phyloP scores from a whole-genome alignment of 1,140 invertebrate genomes.

The Drosophila sp. region DNA sequence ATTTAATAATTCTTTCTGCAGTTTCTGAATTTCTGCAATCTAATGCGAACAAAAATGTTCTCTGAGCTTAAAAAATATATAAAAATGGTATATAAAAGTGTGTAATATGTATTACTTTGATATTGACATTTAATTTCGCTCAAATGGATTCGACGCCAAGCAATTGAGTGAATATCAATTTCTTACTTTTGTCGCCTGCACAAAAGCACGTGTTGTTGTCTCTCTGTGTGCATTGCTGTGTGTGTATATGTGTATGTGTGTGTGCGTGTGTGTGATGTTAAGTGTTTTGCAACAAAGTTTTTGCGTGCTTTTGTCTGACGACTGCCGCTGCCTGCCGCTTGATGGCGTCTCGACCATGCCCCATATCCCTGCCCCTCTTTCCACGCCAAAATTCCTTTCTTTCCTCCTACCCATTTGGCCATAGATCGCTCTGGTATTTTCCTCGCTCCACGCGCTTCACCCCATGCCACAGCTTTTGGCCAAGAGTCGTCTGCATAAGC shows the following conservation, averaged over 20 bases:
- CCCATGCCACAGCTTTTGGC: constrained; percentile 1
- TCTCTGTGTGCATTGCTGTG: not conserved
- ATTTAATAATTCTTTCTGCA: too few relatives aligned
- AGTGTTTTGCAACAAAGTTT: constrained; percentile 82
- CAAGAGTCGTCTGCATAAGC: constrained; percentile 56
- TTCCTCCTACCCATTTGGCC: not conserved
- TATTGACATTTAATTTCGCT: too few relatives aligned
- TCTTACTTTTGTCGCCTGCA: constrained; percentile 39
- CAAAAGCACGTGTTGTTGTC: constrained; percentile 4
- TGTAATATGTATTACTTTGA: too few relatives aligned
- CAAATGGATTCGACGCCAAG: not conserved
- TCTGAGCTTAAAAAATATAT: too few relatives aligned
- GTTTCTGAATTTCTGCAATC: too few relatives aligned
- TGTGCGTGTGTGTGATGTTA: constrained; percentile 48
- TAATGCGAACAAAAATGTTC: too few relatives aligned
- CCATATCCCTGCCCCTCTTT: not conserved
- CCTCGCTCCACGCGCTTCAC: not conserved
- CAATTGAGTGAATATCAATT: constrained; percentile 18
- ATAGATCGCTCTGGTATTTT: constrained; percentile 4
- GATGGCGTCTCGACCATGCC: constrained; percentile 16
- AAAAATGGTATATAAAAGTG: too few relatives aligned
- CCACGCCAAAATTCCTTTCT: not conserved
- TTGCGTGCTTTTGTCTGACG: constrained; percentile 71
- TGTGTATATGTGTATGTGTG: constrained; percentile 34
- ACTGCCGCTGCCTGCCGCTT: constrained; percentile 31